phyloP scores from a whole-genome alignment of 2,797 vertebrate genomes.

The Pantherophis alleghaniensis region DNA sequence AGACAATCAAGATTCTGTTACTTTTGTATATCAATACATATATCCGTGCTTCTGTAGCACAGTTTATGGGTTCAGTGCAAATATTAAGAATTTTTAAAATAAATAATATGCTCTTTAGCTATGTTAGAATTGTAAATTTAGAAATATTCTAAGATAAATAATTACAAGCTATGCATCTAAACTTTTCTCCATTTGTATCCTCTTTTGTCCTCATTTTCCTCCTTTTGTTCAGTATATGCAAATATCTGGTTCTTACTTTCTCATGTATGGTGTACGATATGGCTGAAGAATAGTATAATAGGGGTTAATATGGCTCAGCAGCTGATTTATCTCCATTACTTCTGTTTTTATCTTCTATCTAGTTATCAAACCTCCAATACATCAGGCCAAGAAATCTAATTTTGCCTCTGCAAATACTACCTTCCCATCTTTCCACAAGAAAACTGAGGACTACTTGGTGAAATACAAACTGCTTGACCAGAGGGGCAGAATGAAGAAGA shows the following conservation, averaged over 20 bases:
- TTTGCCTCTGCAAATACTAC: conserved; percentile 75
- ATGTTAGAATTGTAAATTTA: not conserved
- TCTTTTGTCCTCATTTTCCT: not conserved
- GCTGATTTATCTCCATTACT: not conserved
- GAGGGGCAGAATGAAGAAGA: conserved; percentile 83
- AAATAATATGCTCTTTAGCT: not conserved
- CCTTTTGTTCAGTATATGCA: not conserved
- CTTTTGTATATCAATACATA: not conserved
- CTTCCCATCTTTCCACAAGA: conserved; percentile 66
- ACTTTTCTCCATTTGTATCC: not conserved
- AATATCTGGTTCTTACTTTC: not conserved
- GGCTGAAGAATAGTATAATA: not conserved
- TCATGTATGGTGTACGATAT: not conserved
- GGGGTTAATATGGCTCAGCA: not conserved
- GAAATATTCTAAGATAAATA: not conserved
- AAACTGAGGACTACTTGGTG: conserved; percentile 60
- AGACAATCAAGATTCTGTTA: not conserved
- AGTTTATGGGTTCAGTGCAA: not conserved
- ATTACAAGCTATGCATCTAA: not conserved
- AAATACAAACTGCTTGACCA: conserved; percentile 78
- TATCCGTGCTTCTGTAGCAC: not conserved
- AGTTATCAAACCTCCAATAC: conserved; percentile 74
- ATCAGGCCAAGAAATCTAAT: conserved; percentile 76
- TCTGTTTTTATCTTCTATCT: conserved; percentile 55
- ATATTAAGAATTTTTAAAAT: not conserved